phyloP scores from a whole-genome alignment of 2,113 vertebrate genomes.

The Embiotoca jacksoni region DNA sequence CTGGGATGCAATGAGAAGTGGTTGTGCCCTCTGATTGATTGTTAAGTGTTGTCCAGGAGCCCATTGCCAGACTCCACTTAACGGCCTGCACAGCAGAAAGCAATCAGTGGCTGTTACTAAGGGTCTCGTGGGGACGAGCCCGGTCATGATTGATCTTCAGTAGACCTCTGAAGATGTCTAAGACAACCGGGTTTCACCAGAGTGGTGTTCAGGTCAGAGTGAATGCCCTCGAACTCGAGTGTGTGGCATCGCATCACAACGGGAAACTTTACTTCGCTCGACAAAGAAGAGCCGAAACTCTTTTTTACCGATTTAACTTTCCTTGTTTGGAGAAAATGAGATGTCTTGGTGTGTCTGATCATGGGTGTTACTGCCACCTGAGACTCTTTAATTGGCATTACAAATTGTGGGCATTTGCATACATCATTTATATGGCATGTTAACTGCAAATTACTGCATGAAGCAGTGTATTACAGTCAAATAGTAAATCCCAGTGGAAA shows the following conservation, averaged over 20 bases:
- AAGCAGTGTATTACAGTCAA: constrained; percentile 44
- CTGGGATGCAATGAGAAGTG: constrained; percentile 79
- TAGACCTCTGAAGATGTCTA: constrained; percentile 80
- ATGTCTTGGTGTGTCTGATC: constrained; percentile 24
- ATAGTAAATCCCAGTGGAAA: constrained; percentile 60
- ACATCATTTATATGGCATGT: constrained; percentile 56
- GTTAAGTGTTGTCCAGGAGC: constrained; percentile 88
- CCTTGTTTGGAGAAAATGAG: constrained; percentile 27
- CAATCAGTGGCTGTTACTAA: constrained; percentile 86
- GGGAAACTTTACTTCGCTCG: constrained; percentile 50
- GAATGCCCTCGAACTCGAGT: constrained; percentile 59
- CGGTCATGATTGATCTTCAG: constrained; percentile 83
- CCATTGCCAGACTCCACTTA: constrained; percentile 84
- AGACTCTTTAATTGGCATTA: constrained; percentile 53
- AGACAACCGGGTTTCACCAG: constrained; percentile 68
- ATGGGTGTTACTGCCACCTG: constrained; percentile 23
- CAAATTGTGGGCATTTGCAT: constrained; percentile 62
- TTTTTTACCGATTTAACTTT: constrained; percentile 34
- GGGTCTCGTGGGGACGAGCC: constrained; percentile 82
- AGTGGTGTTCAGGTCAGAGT: constrained; percentile 60
- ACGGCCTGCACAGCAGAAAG: constrained; percentile 84
- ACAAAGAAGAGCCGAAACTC: constrained; percentile 14
- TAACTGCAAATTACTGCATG: constrained; percentile 56
- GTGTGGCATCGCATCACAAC: constrained; percentile 41
- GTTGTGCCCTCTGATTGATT: constrained; percentile 86